Evolutionary conservation across 2,797 vertebrate genomes (phyloP).

Genomic region (Spea hammondii): DNA sequence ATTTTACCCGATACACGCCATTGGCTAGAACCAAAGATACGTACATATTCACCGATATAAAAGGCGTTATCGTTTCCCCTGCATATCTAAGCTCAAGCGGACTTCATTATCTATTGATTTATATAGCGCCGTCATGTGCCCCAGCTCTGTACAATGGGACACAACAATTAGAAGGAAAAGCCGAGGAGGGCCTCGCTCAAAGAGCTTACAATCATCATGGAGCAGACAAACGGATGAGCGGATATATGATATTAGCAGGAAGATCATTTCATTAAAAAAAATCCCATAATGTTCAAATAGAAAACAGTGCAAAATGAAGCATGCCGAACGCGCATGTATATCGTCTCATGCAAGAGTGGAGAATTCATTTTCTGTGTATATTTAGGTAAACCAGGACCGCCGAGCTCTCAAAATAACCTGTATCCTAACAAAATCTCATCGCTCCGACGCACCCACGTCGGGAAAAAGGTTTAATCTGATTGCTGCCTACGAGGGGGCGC

Average conservation of each 20-base stretch:
- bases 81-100: no score
- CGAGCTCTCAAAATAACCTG: neutral
- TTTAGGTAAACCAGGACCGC: slow-evolving; percentile 7
- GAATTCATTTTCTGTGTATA: slow-evolving; percentile 11
- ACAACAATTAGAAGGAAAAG: neutral
- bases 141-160: no score
- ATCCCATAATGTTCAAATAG: neutral
- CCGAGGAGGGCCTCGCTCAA: neutral
- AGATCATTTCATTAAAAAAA: slow-evolving; percentile 29
- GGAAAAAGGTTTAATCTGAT: neutral
- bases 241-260: slow-evolving; percentile 12
- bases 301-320: slow-evolving; percentile 28
- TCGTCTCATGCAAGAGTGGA: slow-evolving; percentile 5
- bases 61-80: no score
- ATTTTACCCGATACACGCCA: no score
- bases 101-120: no score
- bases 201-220: neutral
- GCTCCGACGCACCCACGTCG: neutral
- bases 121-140: no score
- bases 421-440: neutral
- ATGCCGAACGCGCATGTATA: neutral
- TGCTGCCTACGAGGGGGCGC: neutral
- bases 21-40: no score
- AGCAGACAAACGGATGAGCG: neutral
- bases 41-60: no score